Base-by-base conservation (phyloP, 2,888 invertebrate species). In the Argyresthia goedartella region DNA sequence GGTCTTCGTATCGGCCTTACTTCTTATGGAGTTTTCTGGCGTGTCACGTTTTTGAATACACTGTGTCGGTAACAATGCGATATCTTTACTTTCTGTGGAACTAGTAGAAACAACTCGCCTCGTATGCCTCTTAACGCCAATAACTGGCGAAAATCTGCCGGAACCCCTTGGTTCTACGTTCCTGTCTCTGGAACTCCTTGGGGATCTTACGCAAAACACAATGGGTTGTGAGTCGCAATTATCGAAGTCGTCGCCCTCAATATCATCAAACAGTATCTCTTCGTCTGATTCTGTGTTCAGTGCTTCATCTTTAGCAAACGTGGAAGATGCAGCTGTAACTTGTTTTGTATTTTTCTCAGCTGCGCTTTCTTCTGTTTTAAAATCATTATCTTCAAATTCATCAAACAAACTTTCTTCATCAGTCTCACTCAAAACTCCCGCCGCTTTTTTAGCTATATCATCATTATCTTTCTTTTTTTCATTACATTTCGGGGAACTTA, bases 191-290 rank as follows among this genome's bases (percentile, higher is more conserved):
- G 42, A 56, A 15, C 52, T 56, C 15, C 56, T 52, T 35, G 57
- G 51, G 7, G 60, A 57, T 14, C 64, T 57, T 55, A 69, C 68
- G 49, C 68, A 61, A 3, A 67, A 63, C 52, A 80, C 54, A 54
- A 84, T 60, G 9, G 73, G 69, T 59, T 84, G 84, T 0, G 82
- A 82, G 54, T 71, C 66, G 9, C 33, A 43, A 4, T 14, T 34
- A 14, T 65, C 60, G 33, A 70, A 56, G 15, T 60, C 49, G 51
- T 70, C 63, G 50, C 58, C 65, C 49, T 76, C 71, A 45, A 79
- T 55, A 41, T 80, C 81, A 43, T 79, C 73, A 67, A 81, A 80
- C 9, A 73, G 42, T 53, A 82, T 67, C 53, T 69, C 39, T 15
- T 51, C 47, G 39, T 45, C 36, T 35, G 51, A 47, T 41, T 36